Percentiles rank a stretch among this genome's conserved stretches.
These are phyloP conservation scores for Trachemys scripta DNA, from an alignment of 2,113 vertebrate species.

Conservation along the genomic window DNA sequence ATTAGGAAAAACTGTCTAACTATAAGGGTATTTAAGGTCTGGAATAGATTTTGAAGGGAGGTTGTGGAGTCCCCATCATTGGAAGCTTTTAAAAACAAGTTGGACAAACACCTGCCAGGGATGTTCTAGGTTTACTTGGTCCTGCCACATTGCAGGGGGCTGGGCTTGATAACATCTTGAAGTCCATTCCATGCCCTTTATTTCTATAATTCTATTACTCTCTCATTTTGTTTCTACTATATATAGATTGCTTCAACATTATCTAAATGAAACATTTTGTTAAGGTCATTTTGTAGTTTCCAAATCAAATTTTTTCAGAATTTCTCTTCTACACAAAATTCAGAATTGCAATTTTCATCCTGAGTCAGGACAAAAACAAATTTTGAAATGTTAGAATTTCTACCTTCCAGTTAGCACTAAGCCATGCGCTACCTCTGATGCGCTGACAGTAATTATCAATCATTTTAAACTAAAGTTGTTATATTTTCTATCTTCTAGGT, in stretches of 20 bases:
- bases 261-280: background rate
- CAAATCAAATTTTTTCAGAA: background rate
- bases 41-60: too few relatives aligned
- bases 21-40: background rate
- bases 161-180: background rate
- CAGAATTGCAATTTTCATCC: background rate
- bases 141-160: background rate
- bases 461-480: background rate
- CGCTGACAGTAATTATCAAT: background rate
- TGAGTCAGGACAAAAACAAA: background rate
- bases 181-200: background rate
- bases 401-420: background rate
- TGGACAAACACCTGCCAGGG: too few relatives aligned
- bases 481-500: conserved; percentile 69
- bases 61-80: too few relatives aligned
- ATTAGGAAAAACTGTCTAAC: too few relatives aligned
- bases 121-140: background rate
- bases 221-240: background rate
- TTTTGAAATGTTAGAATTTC: background rate
- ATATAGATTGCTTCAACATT: background rate
- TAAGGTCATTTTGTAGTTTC: background rate
- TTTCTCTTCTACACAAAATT: background rate
- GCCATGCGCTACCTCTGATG: background rate
- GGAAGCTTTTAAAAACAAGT: too few relatives aligned
- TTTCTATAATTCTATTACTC: background rate